Conservation (phyloP, 2,113 vertebrate genomes). For the Barnardius zonarius region DNA sequence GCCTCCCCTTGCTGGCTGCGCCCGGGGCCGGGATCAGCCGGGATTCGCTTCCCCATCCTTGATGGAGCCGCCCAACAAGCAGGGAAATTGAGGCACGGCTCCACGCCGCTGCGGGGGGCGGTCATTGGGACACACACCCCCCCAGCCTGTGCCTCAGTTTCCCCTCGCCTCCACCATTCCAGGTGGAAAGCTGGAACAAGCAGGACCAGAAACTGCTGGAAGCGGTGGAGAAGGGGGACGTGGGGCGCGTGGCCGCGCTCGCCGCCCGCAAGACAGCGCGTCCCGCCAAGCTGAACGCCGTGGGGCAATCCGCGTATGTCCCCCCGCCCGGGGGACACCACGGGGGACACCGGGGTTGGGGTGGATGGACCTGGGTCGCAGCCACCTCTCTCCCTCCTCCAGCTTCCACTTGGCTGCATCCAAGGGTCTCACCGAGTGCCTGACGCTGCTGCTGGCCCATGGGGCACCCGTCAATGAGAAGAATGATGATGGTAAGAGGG, state of each 20-base stretch:
- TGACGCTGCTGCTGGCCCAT: slow-evolving; percentile 67
- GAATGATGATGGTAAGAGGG: slow-evolving; percentile 70
- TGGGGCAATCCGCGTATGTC: slow-evolving; percentile 93
- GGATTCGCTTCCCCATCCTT: neutral
- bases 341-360: neutral
- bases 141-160: neutral
- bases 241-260: slow-evolving; percentile 83
- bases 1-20: neutral
- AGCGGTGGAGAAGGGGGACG: slow-evolving; percentile 87
- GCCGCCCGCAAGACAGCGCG: slow-evolving; percentile 84
- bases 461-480: slow-evolving; percentile 67
- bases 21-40: neutral
- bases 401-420: slow-evolving; percentile 77
- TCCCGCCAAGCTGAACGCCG: slow-evolving; percentile 87
- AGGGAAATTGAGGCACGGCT: neutral
- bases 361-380: neutral
- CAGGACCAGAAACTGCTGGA: slow-evolving; percentile 92
- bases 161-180: accelerated
- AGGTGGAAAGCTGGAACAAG: slow-evolving; percentile 86
- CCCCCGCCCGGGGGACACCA: neutral
- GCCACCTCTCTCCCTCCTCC: neutral
- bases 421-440: slow-evolving; percentile 72
- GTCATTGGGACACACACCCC: neutral
- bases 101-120: neutral
- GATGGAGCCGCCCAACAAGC: accelerated